Conservation (phyloP, 2,113 vertebrate species). For the Rhinoptilus africanus region DNA sequence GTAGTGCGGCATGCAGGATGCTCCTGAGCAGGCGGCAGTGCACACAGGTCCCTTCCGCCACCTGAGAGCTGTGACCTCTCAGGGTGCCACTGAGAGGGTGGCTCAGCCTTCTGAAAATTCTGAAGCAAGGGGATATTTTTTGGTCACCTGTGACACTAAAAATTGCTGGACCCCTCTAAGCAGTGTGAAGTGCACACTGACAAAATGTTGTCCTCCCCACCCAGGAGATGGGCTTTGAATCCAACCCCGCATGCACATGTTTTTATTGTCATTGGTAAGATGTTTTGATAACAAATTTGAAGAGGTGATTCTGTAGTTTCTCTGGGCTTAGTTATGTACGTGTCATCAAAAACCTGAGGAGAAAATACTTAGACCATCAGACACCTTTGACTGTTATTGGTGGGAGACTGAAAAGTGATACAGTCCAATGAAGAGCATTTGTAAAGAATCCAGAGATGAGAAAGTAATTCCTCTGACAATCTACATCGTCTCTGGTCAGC, state of each 20-base stretch:
- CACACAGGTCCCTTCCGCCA: neutral
- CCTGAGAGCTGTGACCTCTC: neutral
- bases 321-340: neutral
- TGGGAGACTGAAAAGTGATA: neutral
- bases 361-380: neutral
- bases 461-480: neutral
- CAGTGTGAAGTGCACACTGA: neutral
- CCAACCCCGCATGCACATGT: rapidly evolving
- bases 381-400: neutral
- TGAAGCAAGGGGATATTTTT: neutral
- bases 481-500: neutral
- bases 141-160: neutral
- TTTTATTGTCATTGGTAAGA: neutral
- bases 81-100: too few relatives aligned
- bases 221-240: neutral
- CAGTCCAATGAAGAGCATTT: neutral
- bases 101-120: neutral
- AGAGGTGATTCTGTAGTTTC: neutral
- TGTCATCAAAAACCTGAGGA: neutral
- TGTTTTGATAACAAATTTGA: neutral
- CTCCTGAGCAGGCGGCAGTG: neutral
- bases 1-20: neutral
- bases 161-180: neutral
- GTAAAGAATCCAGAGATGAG: neutral
- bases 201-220: rapidly evolving